Base-by-base conservation (phyloP, 2,797 vertebrate species). In the Leuciscus waleckii region DNA sequence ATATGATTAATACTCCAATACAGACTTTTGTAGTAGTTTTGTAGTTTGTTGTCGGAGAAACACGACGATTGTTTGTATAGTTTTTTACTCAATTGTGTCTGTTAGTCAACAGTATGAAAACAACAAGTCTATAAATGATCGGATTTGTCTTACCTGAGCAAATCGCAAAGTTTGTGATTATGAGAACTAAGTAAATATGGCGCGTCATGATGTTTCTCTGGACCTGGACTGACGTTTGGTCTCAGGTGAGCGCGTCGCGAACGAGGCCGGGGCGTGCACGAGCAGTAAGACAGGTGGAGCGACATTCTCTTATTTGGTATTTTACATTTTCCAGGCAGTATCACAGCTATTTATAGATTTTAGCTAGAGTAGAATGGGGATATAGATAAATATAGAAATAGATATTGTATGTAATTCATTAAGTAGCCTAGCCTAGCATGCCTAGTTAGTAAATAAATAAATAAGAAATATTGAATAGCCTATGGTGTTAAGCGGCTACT, bases 201-300 rank as follows among this genome's bases (percentile, higher is more conserved):
- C 32, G 61, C 19, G 32, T 68, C 82, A 77, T 84, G 43, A 6
- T 77, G 82, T 29, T 69, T 32, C 35, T 68, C 10, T 5, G 21
- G 13, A 74, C 41, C 10, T 5, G 21, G 13, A 74, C 41, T 74
- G n/a, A 63, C 46, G 9, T 16, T 13, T 5, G 29, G 21, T 2
- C 46, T 54, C 82, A 83, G 71, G 71, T 76, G 71, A 83, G 61
- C 14, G 23, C 8, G 13, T 46, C 14, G 23, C 8, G 13, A 37
- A 6, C 21, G 3, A 51, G 29, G 1, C 43, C 16, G 16, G 16
- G 4, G 43, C 61, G 61, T 68, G 61, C 43, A 56, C 32, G n/a
- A 56, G 17, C 61, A 16, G 73, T 32, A 46, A 26, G 23, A 56
- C 82, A 77, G 82, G 82, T 84, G 16, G 32, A 84, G 11, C 46